Percentiles rank a stretch among this genome's conserved stretches.
Evolutionary conservation across 2,888 invertebrate species (phyloP).

Genomic region (Bursaphelenchus okinawaensis): DNA sequence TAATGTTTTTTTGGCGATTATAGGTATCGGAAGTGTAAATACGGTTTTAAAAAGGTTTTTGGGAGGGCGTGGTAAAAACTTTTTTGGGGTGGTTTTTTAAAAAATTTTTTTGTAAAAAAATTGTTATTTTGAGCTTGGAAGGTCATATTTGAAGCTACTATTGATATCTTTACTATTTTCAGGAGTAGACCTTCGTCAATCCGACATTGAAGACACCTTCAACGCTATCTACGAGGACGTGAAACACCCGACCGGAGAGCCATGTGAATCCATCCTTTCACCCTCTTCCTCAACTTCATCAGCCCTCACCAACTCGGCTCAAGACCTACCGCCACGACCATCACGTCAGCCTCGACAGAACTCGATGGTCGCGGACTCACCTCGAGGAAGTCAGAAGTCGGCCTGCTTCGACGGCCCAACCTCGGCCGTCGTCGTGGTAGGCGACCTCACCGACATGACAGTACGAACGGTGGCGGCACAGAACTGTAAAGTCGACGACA

Average conservation of each 20-base stretch:
- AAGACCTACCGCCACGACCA: not conserved
- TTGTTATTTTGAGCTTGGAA: too few species aligned
- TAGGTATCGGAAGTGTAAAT: too few species aligned
- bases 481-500: slow-evolving; percentile 63
- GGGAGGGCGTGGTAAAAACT: too few species aligned
- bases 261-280: slow-evolving; percentile 1
- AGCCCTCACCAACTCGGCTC: slow-evolving; percentile 11
- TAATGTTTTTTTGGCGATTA: not conserved
- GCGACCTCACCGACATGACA: not conserved
- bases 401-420: not conserved
- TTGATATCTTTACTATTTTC: not conserved
- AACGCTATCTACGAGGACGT: slow-evolving; percentile 26
- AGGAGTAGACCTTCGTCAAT: slow-evolving; percentile 4
- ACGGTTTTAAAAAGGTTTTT: too few species aligned
- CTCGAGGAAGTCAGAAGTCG: not conserved
- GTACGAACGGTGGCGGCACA: not conserved
- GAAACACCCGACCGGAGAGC: slow-evolving; percentile 16
- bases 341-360: not conserved
- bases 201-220: slow-evolving; percentile 12
- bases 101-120: too few species aligned
- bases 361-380: not conserved
- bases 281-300: slow-evolving; percentile 10
- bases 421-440: slow-evolving; percentile 7
- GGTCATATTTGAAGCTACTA: too few species aligned
- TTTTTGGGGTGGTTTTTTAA: too few species aligned